A percentile compares a stretch with the other conserved stretches of the same genome.
phyloP scores from a whole-genome alignment of 2,888 invertebrate species.

The Pecten maximus region DNA sequence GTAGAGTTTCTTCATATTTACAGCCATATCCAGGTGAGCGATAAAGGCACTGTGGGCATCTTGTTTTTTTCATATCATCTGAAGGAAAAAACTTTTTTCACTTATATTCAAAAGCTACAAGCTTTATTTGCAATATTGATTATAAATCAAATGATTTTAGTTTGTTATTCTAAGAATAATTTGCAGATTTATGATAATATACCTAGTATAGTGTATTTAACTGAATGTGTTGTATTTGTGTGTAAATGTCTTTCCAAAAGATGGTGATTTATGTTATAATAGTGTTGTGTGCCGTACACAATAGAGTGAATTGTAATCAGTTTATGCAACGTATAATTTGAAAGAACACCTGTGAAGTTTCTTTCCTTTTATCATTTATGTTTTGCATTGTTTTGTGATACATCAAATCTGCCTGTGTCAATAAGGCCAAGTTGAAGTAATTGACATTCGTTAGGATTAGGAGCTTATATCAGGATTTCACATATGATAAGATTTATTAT shows the following conservation, averaged over 20 bases:
- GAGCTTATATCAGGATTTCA: no score
- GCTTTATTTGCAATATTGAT: background rate
- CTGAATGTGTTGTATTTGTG: conserved; percentile 10
- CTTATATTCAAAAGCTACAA: background rate
- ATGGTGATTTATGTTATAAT: background rate
- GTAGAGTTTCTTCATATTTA: background rate
- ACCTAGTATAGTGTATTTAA: background rate
- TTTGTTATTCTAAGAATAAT: background rate
- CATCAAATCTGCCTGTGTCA: no score
- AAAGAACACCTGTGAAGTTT: no score
- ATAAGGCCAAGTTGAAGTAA: no score
- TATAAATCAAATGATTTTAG: background rate
- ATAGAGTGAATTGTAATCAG: background rate
- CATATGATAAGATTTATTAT: no score
- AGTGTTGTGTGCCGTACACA: background rate
- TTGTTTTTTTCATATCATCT: background rate
- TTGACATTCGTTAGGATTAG: no score
- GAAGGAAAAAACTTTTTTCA: no score
- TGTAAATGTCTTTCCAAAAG: background rate
- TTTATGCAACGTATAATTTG: no score
- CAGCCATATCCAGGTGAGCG: background rate
- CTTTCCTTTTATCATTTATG: no score
- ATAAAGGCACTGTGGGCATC: background rate
- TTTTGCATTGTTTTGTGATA: no score
- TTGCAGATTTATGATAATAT: background rate